These are phyloP conservation scores for Furcula furcula DNA, from an alignment of 2,888 invertebrate species.

Conservation along the genomic window DNA sequence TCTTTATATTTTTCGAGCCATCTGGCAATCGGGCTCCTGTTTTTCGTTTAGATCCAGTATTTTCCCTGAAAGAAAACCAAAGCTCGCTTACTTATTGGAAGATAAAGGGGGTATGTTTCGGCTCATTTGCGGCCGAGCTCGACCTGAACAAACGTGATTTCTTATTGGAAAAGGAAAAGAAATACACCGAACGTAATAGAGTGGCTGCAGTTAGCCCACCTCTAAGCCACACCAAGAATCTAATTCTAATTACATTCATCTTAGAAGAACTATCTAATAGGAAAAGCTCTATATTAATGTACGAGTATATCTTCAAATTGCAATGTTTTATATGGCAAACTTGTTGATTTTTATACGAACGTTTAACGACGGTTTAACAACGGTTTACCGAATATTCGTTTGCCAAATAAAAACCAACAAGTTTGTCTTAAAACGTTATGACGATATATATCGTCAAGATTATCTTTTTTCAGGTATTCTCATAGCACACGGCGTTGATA, in stretches of 20 bases:
- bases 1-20: slow-evolving; percentile 73
- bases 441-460: slow-evolving; percentile 9
- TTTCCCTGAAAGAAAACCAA: slow-evolving; percentile 54
- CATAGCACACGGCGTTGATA: slow-evolving; percentile 68
- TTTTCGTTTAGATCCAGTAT: slow-evolving; percentile 52
- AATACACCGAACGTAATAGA: slow-evolving; percentile 55
- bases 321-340: no score
- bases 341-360: no score
- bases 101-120: slow-evolving; percentile 76
- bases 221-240: slow-evolving; percentile 37
- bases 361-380: no score
- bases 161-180: slow-evolving; percentile 61
- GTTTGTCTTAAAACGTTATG: no score
- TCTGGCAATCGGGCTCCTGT: slow-evolving; percentile 58
- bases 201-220: slow-evolving; percentile 48
- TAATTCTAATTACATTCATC: slow-evolving; percentile 51
- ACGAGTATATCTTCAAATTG: no score
- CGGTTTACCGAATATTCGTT: no score
- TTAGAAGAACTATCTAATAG: no score
- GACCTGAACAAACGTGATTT: slow-evolving; percentile 71
- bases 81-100: slow-evolving; percentile 71
- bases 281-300: no score
- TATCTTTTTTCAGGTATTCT: slow-evolving; percentile 61
- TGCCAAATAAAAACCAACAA: no score
- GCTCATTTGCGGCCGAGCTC: slow-evolving; percentile 71